phyloP scores from a whole-genome alignment of 1,140 invertebrate genomes.

The Sesamia nonagrioides region DNA sequence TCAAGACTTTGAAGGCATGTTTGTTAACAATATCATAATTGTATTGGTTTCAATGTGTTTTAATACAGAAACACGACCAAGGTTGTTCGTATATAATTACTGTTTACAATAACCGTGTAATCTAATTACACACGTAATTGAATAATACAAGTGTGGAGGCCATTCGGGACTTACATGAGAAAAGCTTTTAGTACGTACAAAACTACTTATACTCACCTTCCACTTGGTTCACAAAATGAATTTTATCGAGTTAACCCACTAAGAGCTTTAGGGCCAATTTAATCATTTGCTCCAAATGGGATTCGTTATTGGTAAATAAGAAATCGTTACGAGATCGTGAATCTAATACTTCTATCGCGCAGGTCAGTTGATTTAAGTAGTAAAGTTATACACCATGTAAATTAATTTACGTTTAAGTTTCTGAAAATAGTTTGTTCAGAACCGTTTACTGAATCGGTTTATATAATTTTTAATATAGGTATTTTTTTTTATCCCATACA shows the following conservation, averaged over 20 bases:
- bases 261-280: constrained; percentile 59
- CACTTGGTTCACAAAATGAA: constrained; percentile 56
- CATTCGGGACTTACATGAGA: constrained; percentile 46
- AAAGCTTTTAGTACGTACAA: constrained; percentile 64
- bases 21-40: constrained; percentile 6
- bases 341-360: background rate
- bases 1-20: constrained; percentile 1
- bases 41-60: background rate
- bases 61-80: constrained; percentile 13
- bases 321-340: background rate
- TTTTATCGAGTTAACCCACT: constrained; percentile 61
- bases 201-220: constrained; percentile 61
- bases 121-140: constrained; percentile 55
- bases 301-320: constrained; percentile 52
- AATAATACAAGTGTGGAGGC: constrained; percentile 52
- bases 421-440: too few relatives aligned
- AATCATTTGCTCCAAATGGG: constrained; percentile 57
- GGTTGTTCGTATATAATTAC: constrained; percentile 27
- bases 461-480: too few relatives aligned
- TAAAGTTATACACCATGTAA: too few relatives aligned
- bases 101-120: constrained; percentile 21
- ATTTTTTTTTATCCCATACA: too few relatives aligned
- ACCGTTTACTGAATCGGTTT: too few relatives aligned
- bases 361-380: background rate
- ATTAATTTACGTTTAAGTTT: too few relatives aligned